phyloP scores from a whole-genome alignment of 2,797 vertebrate genomes.

The Squalus acanthias region DNA sequence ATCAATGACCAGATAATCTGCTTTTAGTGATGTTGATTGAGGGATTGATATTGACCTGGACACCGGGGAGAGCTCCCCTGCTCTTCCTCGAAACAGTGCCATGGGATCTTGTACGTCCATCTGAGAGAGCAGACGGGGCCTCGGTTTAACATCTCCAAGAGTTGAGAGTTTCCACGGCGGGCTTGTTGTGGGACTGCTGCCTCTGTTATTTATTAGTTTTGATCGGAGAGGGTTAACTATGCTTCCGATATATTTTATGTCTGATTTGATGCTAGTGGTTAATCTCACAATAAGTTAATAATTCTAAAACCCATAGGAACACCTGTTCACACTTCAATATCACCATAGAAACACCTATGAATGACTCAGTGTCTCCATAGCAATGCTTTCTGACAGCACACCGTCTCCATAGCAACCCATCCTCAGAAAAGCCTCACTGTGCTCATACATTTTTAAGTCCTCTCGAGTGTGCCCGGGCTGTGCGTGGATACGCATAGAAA shows the following conservation, averaged over 20 bases:
- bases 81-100: not conserved
- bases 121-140: not conserved
- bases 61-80: not conserved
- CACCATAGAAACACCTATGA: not conserved
- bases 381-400: not conserved
- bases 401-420: not conserved
- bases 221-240: not conserved
- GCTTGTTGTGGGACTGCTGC: not conserved
- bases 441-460: not conserved
- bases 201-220: not conserved
- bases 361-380: not conserved
- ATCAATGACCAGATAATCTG: not conserved
- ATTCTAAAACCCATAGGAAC: not conserved
- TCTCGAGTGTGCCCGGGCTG: not conserved
- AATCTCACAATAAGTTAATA: not conserved
- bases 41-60: not conserved
- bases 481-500: not conserved
- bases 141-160: not conserved
- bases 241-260: not conserved
- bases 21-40: not conserved
- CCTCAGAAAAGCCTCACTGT: not conserved
- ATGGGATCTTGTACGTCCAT: not conserved
- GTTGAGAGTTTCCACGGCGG: not conserved
- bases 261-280: not conserved
- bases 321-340: not conserved